phyloP scores from a whole-genome alignment of 2,113 vertebrate genomes.

The Machaerirhynchus nigripectus region DNA sequence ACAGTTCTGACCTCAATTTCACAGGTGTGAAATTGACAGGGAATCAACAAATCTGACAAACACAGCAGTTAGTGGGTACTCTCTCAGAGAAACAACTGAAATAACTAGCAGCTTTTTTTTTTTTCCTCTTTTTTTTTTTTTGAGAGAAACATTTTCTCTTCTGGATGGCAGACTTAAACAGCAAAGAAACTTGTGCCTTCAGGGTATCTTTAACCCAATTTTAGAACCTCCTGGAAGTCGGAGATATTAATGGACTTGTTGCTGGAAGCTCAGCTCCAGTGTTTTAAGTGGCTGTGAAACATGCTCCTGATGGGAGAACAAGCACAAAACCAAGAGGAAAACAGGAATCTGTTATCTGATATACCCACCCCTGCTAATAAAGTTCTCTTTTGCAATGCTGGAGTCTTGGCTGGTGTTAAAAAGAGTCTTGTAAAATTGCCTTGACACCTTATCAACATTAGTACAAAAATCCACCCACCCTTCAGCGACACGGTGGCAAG shows the following conservation, averaged over 20 bases:
- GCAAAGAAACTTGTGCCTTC: neutral
- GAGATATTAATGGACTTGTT: slow-evolving; percentile 21
- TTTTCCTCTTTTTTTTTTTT: neutral
- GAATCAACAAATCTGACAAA: neutral
- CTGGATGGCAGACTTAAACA: neutral
- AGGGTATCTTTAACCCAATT: slow-evolving; percentile 16
- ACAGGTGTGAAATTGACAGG: neutral
- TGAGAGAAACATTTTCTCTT: neutral
- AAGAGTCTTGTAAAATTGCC: neutral
- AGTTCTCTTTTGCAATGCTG: neutral
- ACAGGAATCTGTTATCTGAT: neutral
- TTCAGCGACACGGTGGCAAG: neutral
- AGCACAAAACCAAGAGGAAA: neutral
- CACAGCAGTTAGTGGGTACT: neutral
- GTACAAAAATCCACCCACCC: neutral
- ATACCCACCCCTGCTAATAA: neutral
- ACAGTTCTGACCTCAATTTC: neutral
- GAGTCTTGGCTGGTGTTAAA: neutral
- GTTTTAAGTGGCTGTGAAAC: slow-evolving; percentile 5
- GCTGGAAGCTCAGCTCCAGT: slow-evolving; percentile 1
- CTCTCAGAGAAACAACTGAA: neutral
- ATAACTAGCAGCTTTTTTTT: neutral
- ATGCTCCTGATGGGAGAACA: neutral
- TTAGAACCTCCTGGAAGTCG: neutral
- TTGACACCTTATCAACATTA: neutral